Base-by-base conservation (phyloP, 2,797 vertebrate species). In the Chelon auratus region DNA sequence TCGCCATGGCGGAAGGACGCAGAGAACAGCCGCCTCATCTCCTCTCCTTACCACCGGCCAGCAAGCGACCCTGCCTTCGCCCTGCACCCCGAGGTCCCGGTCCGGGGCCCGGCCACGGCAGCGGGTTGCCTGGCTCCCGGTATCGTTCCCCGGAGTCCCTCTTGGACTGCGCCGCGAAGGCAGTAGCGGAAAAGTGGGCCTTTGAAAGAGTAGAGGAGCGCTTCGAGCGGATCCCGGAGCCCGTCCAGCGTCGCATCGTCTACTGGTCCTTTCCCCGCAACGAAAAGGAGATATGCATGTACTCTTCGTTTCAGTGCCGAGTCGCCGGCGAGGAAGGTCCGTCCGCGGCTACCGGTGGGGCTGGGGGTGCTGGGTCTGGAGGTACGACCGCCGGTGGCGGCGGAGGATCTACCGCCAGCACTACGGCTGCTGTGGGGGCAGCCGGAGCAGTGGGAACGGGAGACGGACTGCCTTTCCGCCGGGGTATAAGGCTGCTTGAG, bases 201-300 rank as follows among this genome's bases (percentile, higher is more conserved):
- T 98, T 97, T 93, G 96, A 98, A 86, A 93, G 97, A 85, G 97
- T 98, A 61, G 97, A 98, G 94, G 97, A 97, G 93, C 97, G 97
- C 93, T 98, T 98, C 92, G 96, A 97, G 93, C 95, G 97, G 94
- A 98, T 98, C 90, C 97, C 97, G 67, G 97, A 98, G 94, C 97
- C 97, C 52, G 97, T 98, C 72, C 97, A 98, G 92, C 96, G 97
- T 80, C 96, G 97, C 90, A 98, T 98, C 93, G 97, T 99, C 73
- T 99, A 97, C 91, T 99, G 97, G 97, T 98, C 97, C 80, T 98
- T 98, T 73, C 97, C 97, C 77, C 95, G 97, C 82, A 98, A 96
- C 93, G 97, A 99, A 87, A 95, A 96, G 93, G 96, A 99, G 93
- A 99, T 99, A 95, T 97, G 97, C 88, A 98, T 99, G 97, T 99